Base-by-base conservation (phyloP, 2,113 vertebrate species). In the Leptosomus discolor region DNA sequence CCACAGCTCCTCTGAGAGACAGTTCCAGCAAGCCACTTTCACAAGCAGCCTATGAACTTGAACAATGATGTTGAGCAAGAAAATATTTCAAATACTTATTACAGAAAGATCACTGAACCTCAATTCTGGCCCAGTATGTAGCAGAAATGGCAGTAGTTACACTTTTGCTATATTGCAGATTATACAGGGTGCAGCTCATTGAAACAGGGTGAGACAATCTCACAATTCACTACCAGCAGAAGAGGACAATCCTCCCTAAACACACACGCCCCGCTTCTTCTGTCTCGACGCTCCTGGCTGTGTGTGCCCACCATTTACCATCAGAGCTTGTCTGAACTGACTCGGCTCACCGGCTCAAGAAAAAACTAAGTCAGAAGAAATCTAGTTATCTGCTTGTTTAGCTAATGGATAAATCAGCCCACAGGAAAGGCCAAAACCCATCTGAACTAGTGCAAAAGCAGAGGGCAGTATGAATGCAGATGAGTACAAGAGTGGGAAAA, bases 41-140 rank as follows among this genome's bases (percentile, higher is more conserved):
- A 58, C 48, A 64, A 68, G 69, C 74, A 83, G 78, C 17, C 65
- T 94, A 20, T 64, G 67, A 97, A 73, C 68, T 86, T 68, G 46
- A 92, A 65, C 48, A 71, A 65, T 27, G 36, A n/a, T 32, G 16
- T 9, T 32, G 21, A 91, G 43, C 32, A 76, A 69, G 65, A 37
- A 94, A 87, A 78, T 94, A 91, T 73, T 94, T 88, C 91, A 92
- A 76, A 82, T 75, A 34, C 57, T 57, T 79, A 17, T 73, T 74
- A 54, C 12, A 79, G 78, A 85, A 90, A 87, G 68, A 90, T 79
- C 41, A 46, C 45, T 46, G 83, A 91, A 81, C 57, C 70, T 87
- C 57, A 57, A 0, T 82, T 91, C 65, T 82, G 48, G 36, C 6
- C 32, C 11, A 20, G n/a, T 29, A 15, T 9, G 45, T 34, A 65